Conservation (phyloP, 2,888 invertebrate species). For the Tineola bisselliella region DNA sequence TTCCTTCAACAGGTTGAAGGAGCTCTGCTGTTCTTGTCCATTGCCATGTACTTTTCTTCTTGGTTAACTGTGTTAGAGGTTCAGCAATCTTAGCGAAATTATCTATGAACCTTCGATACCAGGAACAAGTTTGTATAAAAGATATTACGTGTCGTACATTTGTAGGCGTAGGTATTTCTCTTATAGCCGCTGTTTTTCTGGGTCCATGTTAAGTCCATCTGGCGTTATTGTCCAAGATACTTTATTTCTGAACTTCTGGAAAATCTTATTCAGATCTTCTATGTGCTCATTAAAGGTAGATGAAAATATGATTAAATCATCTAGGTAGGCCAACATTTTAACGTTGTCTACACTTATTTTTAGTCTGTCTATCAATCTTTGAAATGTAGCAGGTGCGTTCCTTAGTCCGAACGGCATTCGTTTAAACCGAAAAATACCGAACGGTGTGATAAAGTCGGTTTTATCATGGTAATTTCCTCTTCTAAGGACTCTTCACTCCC, state of each 20-base stretch:
- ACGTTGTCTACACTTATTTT: conserved; percentile 18
- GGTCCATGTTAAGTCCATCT: conserved; percentile 19
- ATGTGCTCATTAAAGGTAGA: conserved; percentile 21
- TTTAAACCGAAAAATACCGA: conserved; percentile 26
- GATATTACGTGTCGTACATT: conserved; percentile 19
- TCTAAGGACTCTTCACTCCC: conserved; percentile 19
- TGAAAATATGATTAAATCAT: conserved; percentile 27
- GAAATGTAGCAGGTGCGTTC: conserved; percentile 29
- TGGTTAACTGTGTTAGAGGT: conserved; percentile 22
- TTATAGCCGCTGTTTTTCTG: conserved; percentile 19
- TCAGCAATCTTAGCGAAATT: conserved; percentile 24
- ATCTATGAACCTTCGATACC: conserved; percentile 23
- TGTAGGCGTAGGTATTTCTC: conserved; percentile 17
- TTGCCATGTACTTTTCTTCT: conserved; percentile 21
- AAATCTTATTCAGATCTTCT: conserved; percentile 21
- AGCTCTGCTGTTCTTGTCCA: conserved; percentile 20
- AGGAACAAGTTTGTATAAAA: conserved; percentile 23
- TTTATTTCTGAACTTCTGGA: conserved; percentile 20
- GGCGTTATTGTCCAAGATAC: conserved; percentile 20
- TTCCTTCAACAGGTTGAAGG: conserved; percentile 21
- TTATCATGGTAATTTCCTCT: conserved; percentile 25
- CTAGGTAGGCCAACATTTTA: conserved; percentile 23
- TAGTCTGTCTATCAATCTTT: conserved; percentile 26
- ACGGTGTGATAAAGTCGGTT: conserved; percentile 29
- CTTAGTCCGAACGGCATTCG: conserved; percentile 31